Percentiles rank a stretch among this genome's conserved stretches.
These are phyloP conservation scores for Pseudorhiza aurosa DNA, from an alignment of 30 jellyfish, hydroid and myxozoan species.

Conservation along the genomic window DNA sequence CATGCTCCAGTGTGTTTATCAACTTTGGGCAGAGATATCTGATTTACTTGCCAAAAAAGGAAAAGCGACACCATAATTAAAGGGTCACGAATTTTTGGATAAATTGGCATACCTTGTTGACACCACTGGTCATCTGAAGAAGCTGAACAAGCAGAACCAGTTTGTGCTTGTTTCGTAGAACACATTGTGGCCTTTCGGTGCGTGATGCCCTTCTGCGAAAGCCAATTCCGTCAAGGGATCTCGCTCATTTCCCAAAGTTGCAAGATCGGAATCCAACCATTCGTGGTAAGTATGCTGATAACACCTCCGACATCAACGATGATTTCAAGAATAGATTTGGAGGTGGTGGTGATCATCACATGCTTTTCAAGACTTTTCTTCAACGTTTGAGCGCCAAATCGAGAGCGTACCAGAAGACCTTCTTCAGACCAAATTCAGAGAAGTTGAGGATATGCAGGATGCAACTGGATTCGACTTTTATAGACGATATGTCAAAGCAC, in stretches of 20 bases:
- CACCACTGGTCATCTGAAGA: slow-evolving; percentile 24
- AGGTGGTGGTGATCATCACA: no score
- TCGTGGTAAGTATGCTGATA: no score
- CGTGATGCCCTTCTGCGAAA: no score
- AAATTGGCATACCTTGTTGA: no score
- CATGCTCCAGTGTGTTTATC: slow-evolving; percentile 22
- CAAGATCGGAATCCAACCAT: no score
- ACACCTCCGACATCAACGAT: no score
- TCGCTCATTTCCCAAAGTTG: slow-evolving; percentile 37
- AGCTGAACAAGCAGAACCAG: slow-evolving; percentile 3
- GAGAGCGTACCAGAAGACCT: no score
- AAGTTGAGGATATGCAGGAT: no score
- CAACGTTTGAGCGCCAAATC: no score
- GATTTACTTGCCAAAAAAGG: slow-evolving; percentile 29
- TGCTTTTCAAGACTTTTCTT: no score
- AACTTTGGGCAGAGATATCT: slow-evolving; percentile 14
- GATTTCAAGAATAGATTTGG: no score
- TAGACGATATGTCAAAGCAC: slow-evolving; percentile 1
- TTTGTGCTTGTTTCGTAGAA: slow-evolving; percentile 4
- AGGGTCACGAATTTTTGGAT: slow-evolving; percentile 1
- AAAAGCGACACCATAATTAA: background rate
- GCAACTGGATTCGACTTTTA: background rate
- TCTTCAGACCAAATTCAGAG: no score
- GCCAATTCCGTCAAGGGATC: slow-evolving; percentile 13
- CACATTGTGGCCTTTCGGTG: slow-evolving; percentile 13